Evolutionary conservation across 1,140 invertebrate species (phyloP).

Genomic region (Euglossa dilemma): DNA sequence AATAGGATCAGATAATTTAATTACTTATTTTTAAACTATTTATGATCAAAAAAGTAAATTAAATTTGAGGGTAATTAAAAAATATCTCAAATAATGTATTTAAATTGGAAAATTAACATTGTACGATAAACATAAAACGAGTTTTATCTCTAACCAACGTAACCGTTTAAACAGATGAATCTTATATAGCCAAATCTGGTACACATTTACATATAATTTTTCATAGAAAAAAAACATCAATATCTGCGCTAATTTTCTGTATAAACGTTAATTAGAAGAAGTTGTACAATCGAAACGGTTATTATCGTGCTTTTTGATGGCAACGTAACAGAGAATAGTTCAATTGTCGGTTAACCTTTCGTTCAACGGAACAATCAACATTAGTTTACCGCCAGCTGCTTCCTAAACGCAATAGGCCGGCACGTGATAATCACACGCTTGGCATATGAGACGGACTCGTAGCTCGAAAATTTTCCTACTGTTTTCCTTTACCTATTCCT

Average conservation of each 20-base stretch:
- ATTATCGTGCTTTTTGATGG: constrained; percentile 46
- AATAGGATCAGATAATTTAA: no score
- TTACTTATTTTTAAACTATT: no score
- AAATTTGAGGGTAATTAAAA: no score
- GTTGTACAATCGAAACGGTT: constrained; percentile 14
- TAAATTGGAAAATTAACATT: no score
- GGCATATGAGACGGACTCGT: constrained; percentile 20
- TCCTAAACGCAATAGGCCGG: constrained; percentile 42
- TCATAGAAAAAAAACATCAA: not conserved
- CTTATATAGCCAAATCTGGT: no score
- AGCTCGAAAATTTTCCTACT: constrained; percentile 24
- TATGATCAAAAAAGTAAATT: no score
- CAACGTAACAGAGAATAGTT: constrained; percentile 61
- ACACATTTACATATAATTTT: not conserved
- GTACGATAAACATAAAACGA: no score
- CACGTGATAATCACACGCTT: constrained; percentile 62
- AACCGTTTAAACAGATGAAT: no score
- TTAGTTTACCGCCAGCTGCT: constrained; percentile 68
- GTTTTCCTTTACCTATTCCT: not conserved
- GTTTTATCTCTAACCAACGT: no score
- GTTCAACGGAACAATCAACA: constrained; percentile 64
- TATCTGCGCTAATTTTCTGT: not conserved
- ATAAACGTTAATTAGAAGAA: constrained; percentile 17
- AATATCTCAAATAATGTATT: no score
- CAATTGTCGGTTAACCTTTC: constrained; percentile 75